A percentile compares a stretch with the other conserved stretches of the same genome.
Evolutionary conservation across 2,797 vertebrate genomes (phyloP).

Genomic region (Falco peregrinus): DNA sequence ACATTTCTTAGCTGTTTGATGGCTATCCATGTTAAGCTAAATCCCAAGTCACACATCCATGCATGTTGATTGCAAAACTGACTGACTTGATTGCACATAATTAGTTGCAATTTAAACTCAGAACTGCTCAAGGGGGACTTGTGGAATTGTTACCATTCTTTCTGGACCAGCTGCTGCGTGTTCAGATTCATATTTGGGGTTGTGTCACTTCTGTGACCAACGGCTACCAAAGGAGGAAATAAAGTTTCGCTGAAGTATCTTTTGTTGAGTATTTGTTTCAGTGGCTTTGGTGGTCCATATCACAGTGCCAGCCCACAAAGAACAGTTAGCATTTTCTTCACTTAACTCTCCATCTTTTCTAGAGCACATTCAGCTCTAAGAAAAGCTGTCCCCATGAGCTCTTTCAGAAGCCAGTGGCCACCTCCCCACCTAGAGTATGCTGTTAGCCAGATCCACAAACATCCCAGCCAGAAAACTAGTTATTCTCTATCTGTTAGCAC

Average conservation of each 20-base stretch:
- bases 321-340: neutral
- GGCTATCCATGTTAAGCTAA: neutral
- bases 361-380: neutral
- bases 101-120: conserved; percentile 63
- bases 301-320: neutral
- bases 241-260: neutral
- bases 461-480: neutral
- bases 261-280: neutral
- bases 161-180: conserved; percentile 81
- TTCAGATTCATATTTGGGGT: neutral
- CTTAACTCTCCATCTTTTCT: neutral
- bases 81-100: neutral
- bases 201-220: neutral
- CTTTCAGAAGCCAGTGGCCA: neutral
- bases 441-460: neutral
- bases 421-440: neutral
- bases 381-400: neutral
- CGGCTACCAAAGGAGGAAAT: neutral
- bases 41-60: neutral
- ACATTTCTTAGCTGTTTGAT: neutral
- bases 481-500: neutral
- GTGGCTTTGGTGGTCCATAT: neutral
- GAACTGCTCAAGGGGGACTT: conserved; percentile 77
- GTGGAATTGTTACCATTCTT: conserved; percentile 80
- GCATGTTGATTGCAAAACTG: neutral